These are phyloP conservation scores for Leucoraja erinaceus DNA, from an alignment of 2,113 vertebrate genomes.

Conservation along the genomic window DNA sequence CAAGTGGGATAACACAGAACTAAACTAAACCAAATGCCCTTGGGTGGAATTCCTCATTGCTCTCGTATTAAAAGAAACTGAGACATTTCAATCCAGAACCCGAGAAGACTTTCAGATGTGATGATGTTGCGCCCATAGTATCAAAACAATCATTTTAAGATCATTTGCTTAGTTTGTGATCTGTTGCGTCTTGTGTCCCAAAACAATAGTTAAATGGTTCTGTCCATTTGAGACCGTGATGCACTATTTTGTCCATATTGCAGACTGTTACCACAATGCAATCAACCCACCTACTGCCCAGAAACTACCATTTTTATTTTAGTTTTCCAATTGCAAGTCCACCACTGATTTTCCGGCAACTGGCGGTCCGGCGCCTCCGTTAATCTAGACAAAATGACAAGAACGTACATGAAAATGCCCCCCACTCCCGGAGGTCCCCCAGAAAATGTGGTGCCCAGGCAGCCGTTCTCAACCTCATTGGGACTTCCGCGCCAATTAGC, in stretches of 20 bases:
- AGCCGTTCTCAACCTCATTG: too few species aligned
- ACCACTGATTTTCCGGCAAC: too few species aligned
- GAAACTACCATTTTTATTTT: not conserved
- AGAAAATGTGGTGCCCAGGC: too few species aligned
- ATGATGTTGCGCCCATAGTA: not conserved
- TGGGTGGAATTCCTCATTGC: not conserved
- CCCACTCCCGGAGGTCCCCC: too few species aligned
- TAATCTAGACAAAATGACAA: too few species aligned
- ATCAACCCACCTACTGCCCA: not conserved
- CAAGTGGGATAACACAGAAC: too few species aligned
- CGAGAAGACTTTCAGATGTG: not conserved
- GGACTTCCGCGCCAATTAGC: too few species aligned
- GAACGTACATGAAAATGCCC: too few species aligned
- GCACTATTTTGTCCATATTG: too few species aligned
- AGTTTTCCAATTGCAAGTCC: not conserved
- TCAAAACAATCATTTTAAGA: not conserved
- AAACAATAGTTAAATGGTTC: not conserved
- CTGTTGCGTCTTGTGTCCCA: not conserved
- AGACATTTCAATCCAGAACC: not conserved
- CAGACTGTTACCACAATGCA: not conserved
- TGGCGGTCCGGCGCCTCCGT: too few species aligned
- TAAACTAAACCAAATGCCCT: not conserved
- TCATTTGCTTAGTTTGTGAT: not conserved
- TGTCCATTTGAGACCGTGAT: not conserved
- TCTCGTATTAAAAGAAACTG: not conserved